Conservation (phyloP, 2,888 invertebrate species). For the Euzophera pinguis region DNA sequence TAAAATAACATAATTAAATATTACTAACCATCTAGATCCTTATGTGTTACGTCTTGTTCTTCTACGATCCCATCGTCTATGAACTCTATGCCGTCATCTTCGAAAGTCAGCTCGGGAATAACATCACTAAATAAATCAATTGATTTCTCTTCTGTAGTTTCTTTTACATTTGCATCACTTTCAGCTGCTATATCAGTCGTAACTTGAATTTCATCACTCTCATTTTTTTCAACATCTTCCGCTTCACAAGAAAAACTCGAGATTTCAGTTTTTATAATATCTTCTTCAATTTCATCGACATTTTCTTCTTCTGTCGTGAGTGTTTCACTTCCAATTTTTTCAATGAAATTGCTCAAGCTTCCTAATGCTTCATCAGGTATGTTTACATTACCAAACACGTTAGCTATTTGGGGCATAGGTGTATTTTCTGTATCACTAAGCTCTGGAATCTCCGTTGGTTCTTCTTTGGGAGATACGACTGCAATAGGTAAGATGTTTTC, state of each 20-base stretch:
- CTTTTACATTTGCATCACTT: not conserved
- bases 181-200: not conserved
- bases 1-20: not conserved
- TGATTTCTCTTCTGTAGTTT: not conserved
- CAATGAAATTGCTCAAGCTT: not conserved
- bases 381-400: slow-evolving; percentile 31
- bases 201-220: not conserved
- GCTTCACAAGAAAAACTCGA: not conserved
- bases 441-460: not conserved
- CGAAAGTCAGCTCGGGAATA: slow-evolving; percentile 33
- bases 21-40: not conserved
- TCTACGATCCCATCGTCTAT: slow-evolving; percentile 41
- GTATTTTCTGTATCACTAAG: not conserved
- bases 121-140: slow-evolving; percentile 12
- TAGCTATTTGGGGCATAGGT: slow-evolving; percentile 30
- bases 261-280: slow-evolving; percentile 23
- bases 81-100: slow-evolving; percentile 48
- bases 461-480: not conserved
- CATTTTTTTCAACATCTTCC: slow-evolving; percentile 7
- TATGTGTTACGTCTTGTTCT: slow-evolving; percentile 20
- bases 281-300: slow-evolving; percentile 20
- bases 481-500: not conserved
- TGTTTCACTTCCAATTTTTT: not conserved
- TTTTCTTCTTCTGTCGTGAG: not conserved
- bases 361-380: slow-evolving; percentile 19